Conservation (phyloP, 2,888 invertebrate species). For the Ichneumoninae sp. region DNA sequence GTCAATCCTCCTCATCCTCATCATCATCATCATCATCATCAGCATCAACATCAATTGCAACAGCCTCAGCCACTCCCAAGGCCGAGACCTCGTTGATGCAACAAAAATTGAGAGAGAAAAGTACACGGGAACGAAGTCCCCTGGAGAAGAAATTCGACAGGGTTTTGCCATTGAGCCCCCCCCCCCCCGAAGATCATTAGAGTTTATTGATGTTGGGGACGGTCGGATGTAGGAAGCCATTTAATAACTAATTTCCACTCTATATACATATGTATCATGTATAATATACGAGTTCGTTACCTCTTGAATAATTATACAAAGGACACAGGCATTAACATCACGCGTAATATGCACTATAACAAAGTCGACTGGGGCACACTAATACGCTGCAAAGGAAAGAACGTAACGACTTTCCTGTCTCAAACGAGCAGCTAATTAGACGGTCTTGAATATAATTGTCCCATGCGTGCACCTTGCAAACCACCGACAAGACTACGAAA, state of each 20-base stretch:
- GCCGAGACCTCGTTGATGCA: constrained; percentile 80
- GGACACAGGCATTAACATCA: constrained; percentile 30
- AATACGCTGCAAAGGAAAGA: constrained; percentile 40
- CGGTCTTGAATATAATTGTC: constrained; percentile 64
- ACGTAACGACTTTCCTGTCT: constrained; percentile 64
- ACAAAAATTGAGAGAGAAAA: not conserved
- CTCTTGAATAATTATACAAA: constrained; percentile 46
- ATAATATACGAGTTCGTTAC: constrained; percentile 53
- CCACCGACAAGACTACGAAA: constrained; percentile 1
- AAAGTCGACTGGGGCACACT: constrained; percentile 29
- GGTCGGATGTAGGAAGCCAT: constrained; percentile 57
- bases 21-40: constrained; percentile 62
- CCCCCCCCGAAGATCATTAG: constrained; percentile 36
- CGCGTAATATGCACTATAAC: constrained; percentile 35
- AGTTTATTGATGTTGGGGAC: constrained; percentile 49
- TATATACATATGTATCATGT: constrained; percentile 26
- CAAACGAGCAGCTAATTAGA: constrained; percentile 64
- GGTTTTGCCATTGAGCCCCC: constrained; percentile 55
- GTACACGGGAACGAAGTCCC: not conserved
- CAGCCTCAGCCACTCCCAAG: constrained; percentile 82
- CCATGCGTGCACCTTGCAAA: constrained; percentile 16
- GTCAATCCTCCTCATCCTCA: constrained; percentile 82
- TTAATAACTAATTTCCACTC: constrained; percentile 47
- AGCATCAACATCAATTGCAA: constrained; percentile 76
- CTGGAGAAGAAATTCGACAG: constrained; percentile 21